phyloP scores from a whole-genome alignment of 2,113 vertebrate genomes.

The Campylomormyrus tamandua region DNA sequence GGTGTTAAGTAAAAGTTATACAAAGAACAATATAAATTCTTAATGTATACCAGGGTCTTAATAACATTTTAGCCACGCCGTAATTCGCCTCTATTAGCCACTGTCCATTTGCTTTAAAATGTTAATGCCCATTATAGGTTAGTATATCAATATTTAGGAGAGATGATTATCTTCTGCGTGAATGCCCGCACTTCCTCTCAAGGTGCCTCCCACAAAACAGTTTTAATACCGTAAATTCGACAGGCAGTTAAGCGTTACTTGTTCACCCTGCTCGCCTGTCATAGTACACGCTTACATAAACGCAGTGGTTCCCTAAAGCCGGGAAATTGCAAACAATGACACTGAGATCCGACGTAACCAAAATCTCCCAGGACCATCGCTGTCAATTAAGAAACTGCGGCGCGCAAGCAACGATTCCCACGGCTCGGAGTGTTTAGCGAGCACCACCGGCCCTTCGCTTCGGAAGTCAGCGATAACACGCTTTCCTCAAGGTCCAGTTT shows the following conservation, averaged over 20 bases:
- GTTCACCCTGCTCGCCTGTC: not conserved
- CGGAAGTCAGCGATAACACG: not conserved
- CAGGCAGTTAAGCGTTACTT: not conserved
- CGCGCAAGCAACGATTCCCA: not conserved
- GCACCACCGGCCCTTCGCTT: not conserved
- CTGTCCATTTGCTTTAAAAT: not conserved
- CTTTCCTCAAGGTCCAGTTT: not conserved
- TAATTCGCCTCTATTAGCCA: not conserved
- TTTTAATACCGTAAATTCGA: not conserved
- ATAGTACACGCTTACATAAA: not conserved
- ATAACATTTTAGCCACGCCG: not conserved
- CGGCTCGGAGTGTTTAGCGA: not conserved
- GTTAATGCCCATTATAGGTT: not conserved
- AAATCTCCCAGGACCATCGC: not conserved
- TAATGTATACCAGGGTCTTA: not conserved
- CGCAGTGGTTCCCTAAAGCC: not conserved
- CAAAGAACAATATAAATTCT: not conserved
- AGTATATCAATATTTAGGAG: not conserved
- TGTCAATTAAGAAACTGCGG: slow-evolving; percentile 3
- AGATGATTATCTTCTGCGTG: not conserved
- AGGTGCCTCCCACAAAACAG: not conserved
- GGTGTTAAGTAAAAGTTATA: not conserved
- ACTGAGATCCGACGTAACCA: not conserved
- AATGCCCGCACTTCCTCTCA: not conserved
- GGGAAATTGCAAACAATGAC: not conserved